A percentile compares a stretch with the other conserved stretches of the same genome.
Conservation (phyloP, 2,797 vertebrate genomes). For the Halcyon chelicuti region DNA sequence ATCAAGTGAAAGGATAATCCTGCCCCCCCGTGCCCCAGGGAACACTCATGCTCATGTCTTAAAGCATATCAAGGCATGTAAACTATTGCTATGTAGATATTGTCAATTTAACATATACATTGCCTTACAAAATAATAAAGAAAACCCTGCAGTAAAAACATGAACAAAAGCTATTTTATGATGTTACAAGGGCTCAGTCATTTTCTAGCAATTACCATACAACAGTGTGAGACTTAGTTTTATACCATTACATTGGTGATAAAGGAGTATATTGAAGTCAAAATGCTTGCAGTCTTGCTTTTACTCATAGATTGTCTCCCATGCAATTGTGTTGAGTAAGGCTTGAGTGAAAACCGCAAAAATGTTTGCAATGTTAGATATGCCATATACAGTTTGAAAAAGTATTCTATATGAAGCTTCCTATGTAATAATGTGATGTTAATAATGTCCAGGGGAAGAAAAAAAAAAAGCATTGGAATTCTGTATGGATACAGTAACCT, state of each 20-base stretch:
- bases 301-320: not conserved
- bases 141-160: not conserved
- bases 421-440: not conserved
- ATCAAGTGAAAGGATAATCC: not conserved
- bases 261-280: not conserved
- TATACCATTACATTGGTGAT: not conserved
- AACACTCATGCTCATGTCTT: accelerated
- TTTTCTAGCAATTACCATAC: not conserved
- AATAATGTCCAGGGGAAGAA: not conserved
- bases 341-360: not conserved
- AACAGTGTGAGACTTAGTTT: not conserved
- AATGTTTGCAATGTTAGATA: not conserved
- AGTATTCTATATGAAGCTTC: not conserved
- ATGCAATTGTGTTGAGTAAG: not conserved
- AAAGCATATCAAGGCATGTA: not conserved
- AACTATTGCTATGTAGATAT: not conserved
- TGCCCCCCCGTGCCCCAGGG: not conserved
- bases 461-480: not conserved
- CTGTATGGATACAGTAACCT: not conserved
- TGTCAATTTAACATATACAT: not conserved
- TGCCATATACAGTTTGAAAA: not conserved
- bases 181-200: not conserved
- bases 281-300: not conserved
- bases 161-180: not conserved
- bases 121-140: not conserved